Base-by-base conservation (phyloP, 2,797 vertebrate species). In the Discoglossus pictus region DNA sequence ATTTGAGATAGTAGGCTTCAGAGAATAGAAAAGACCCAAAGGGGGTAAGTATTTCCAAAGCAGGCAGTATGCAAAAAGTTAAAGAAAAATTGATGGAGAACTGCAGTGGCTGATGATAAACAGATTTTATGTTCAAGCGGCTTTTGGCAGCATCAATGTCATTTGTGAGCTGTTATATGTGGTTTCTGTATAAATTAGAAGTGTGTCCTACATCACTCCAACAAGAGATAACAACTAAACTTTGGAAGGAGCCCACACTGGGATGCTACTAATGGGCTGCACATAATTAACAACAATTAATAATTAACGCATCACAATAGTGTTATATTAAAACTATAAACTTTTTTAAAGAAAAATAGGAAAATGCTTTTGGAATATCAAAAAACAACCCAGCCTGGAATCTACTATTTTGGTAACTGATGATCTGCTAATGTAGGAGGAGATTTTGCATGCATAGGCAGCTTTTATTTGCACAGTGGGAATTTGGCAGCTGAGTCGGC, bases 51-150 rank as follows among this genome's bases (percentile, higher is more conserved):
- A 69, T 46, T 31, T 16, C 6, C 38, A 16, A 7, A 56, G 24
- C 9, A 24, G n/a, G 17, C 20, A 16, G 15, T 25, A 24, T 15
- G 47, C 55, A 21, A 44, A 15, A 24, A 25, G 2, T 16, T 31
- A 44, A 39, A 10, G 13, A 50, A 18, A n/a, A 25, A 18, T n/a
- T 70, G 51, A 48, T 39, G 4, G 60, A 34, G 42, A 56, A 58
- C 43, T 31, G 2, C 15, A 47, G 31, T 9, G 25, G 20, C 31
- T 70, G 52, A 70, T 63, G 60, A 62, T 35, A 70, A 70, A 46
- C 68, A 70, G 68, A 70, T 63, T 63, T 70, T 24, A 42, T 16
- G 24, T 70, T 62, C 47, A 54, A 53, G 20, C 17, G 10, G 7
- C 15, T 51, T 51, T 70, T 70, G 68, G 68, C 68, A 63, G 12